Percentiles rank a stretch among this genome's conserved stretches.
phyloP scores from a whole-genome alignment of 2,797 vertebrate genomes.

The Remorina albescens region DNA sequence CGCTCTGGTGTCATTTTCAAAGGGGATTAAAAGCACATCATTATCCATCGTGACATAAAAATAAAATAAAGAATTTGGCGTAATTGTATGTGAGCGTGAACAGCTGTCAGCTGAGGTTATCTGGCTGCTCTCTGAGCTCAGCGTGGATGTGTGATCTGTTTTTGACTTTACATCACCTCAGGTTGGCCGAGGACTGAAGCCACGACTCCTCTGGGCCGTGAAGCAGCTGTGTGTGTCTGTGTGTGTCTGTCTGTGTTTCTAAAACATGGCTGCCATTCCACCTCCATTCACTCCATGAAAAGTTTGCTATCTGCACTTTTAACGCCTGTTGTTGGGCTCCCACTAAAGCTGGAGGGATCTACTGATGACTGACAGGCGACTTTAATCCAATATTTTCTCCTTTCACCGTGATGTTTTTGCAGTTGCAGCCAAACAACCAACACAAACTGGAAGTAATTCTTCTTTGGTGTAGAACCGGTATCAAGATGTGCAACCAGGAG shows the following conservation, averaged over 20 bases:
- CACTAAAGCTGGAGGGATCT: too few relatives aligned
- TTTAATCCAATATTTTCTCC: conserved; percentile 3
- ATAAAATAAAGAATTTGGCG: conserved; percentile 44
- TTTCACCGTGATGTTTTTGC: conserved; percentile 3
- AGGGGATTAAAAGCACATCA: conserved; percentile 18
- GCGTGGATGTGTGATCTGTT: conserved; percentile 25
- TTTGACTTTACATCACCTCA: conserved; percentile 51
- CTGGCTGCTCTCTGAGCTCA: conserved; percentile 54
- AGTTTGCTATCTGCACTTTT: background rate
- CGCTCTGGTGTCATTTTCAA: conserved; percentile 32
- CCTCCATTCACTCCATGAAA: background rate
- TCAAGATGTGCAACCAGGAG: conserved; percentile 11
- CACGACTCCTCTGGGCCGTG: conserved; percentile 31
- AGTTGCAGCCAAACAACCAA: conserved; percentile 22
- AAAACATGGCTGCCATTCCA: background rate
- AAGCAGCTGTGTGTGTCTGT: conserved; percentile 15
- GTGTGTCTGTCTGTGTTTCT: conserved; percentile 9
- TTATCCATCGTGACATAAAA: conserved; percentile 42
- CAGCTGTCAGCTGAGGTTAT: conserved; percentile 54
- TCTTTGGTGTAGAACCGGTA: conserved; percentile 16
- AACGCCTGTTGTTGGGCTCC: background rate
- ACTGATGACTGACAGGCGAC: background rate
- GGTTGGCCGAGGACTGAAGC: conserved; percentile 12
- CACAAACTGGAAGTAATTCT: conserved; percentile 7
- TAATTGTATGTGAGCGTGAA: conserved; percentile 56